phyloP scores from a whole-genome alignment of 1,140 invertebrate genomes.

The Halictus rubicundus region DNA sequence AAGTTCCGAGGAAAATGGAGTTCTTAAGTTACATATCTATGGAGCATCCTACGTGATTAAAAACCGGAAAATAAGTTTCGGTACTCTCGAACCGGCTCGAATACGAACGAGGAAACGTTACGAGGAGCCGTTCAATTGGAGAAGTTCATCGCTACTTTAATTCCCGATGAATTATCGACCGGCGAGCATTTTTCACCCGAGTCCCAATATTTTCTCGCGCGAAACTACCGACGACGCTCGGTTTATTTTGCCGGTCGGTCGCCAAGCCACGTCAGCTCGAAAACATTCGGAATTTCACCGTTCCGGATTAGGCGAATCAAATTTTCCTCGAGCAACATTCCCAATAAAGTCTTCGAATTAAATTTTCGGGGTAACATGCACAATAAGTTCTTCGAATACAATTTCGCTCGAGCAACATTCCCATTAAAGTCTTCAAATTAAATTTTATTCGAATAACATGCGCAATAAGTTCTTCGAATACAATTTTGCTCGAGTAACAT shows the following conservation, averaged over 20 bases:
- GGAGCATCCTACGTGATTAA: slow-evolving; percentile 37
- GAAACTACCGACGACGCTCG: neutral
- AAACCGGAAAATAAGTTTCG: slow-evolving; percentile 44
- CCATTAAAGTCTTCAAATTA: too few relatives aligned
- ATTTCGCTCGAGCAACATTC: too few relatives aligned
- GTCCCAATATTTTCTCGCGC: slow-evolving; percentile 25
- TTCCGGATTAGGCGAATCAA: too few relatives aligned
- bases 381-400: too few relatives aligned
- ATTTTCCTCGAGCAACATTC: too few relatives aligned
- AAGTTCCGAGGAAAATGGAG: slow-evolving; percentile 24
- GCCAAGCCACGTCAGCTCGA: neutral
- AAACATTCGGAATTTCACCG: neutral
- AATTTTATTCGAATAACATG: too few relatives aligned
- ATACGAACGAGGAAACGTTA: slow-evolving; percentile 23
- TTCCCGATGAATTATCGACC: slow-evolving; percentile 20
- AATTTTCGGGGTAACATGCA: too few relatives aligned
- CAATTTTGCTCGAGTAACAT: too few relatives aligned
- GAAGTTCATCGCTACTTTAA: slow-evolving; percentile 33
- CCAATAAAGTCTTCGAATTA: too few relatives aligned
- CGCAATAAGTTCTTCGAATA: too few relatives aligned
- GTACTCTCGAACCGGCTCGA: neutral
- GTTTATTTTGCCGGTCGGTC: neutral
- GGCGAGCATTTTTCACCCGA: slow-evolving; percentile 13
- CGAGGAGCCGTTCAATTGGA: slow-evolving; percentile 25
- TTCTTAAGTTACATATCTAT: slow-evolving; percentile 24